Base-by-base conservation (phyloP, 2,113 vertebrate genomes). In the Chloebia gouldiae region DNA sequence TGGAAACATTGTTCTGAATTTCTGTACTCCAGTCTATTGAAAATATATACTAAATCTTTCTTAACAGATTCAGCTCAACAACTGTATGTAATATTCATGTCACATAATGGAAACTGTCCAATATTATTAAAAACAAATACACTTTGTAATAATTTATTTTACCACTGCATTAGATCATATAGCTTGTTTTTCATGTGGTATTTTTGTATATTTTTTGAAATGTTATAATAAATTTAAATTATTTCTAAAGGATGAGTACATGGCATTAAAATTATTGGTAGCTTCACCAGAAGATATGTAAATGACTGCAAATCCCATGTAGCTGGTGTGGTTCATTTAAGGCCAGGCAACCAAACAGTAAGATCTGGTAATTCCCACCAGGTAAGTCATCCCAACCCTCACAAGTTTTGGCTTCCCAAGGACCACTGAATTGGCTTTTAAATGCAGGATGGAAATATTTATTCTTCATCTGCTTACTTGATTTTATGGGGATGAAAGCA, bases 91-190 rank as follows among this genome's bases (percentile, higher is more conserved):
- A 85, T 56, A 84, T 91, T 92, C n/a, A n/a, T 89, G 57, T 89
- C 73, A 75, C 49, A 64, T 65, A 92, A 68, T 68, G n/a, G 69
- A 92, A 92, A 25, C 44, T 79, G 61, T 56, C 65, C 37, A 91
- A 71, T 30, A 51, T 84, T 92, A 92, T 76, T 91, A 92, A 93
- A 92, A 94, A 71, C 60, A 94, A 88, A 93, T 84, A 88, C 33
- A 75, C n/a, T 92, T 56, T 37, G 28, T 64, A 75, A 64, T 81
- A 51, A 66, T 92, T 92, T 94, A 66, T 81, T 92, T 91, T 92
- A 51, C 31, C 40, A n/a, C 12, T 42, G 20, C 31, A 40, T 76
- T 79, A 82, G 40, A 89, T 61, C 25, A 50, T 22, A 54, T 33
- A 59, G 12, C 42, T 83, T 85, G 53, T 72, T 92, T 94, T 89